Evolutionary conservation across 2,888 invertebrate genomes (phyloP), one percentile per base, ranked within the genome.

Genomic region (Choreutis nemorana): DNA sequence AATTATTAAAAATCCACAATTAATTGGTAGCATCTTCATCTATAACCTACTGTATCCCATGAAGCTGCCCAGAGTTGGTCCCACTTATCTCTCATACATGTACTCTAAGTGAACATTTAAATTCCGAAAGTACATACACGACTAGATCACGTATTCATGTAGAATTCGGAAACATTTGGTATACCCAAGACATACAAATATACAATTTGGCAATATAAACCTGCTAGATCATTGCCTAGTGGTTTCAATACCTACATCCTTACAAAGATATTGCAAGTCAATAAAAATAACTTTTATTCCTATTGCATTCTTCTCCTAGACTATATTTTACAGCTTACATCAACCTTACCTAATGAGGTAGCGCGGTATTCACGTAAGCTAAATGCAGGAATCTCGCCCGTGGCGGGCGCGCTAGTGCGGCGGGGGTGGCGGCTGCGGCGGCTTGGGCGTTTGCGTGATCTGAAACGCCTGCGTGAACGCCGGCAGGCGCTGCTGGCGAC

Each of bases 91-190:
- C 61, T 59, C 60, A 60, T 54, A 58, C 59, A 56, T 60, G 65
- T 67, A 67, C 54, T 55, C 67, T 75, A 68, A 72, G 70, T 72
- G 58, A 70, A 66, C 61, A 72, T 64, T 61, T 67, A 70, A 65
- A 66, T 72, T 78, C 78, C 78, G 78, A 78, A 72, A 77, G 72
- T 70, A 77, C 77, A 73, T 77, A 78, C 77, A 75, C 57, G 78
- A 77, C 78, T 78, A 78, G 78, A 78, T 77, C 64, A 70, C 63
- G 72, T 77, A 67, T 73, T 75, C 78, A 78, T 78, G 78, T 63
- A 78, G 75, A 72, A 72, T 78, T 78, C 78, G 77, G 78, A 78
- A 77, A 63, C 48, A 71, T 68, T 77, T 75, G 73, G 75, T 73
- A 73, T 73, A 67, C 72, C 63, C 68, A 56, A 64, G 52, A 66